Evolutionary conservation across 1,140 invertebrate species (phyloP), one percentile per base, ranked within the genome.

Genomic region (Drosophila nigromelanica): DNA sequence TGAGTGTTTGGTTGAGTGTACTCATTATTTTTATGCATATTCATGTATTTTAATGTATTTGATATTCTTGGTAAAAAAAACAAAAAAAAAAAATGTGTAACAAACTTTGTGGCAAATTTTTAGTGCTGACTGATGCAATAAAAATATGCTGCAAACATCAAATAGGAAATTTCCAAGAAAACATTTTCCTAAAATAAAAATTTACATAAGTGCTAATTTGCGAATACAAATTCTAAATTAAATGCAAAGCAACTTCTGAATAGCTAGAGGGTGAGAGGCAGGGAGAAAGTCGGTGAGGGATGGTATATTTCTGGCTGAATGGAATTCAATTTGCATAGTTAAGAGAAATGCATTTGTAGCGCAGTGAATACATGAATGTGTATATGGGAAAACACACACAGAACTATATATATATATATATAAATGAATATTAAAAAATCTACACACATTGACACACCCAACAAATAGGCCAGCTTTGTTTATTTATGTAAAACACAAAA

Each of bases 311-410:
- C 80, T 85, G 80, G 76, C 70, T 80, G 80, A 80, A 76, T 68
- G 76, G 52, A 85, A 71, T 80, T 80, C 80, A 85, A 85, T 85
- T 85, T 85, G 69, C 80, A 85, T 85, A 85, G 85, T 85, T 85
- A 85, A 85, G 45, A 59, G 60, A 85, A 85, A 80, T 85, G 80
- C 80, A 80, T 80, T 66, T 63, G 43, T 58, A 58, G 60, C 42
- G 64, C 40, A 55, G 42, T 39, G 63, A 80, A 80, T 7, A 30
- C n/a, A 14, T 33, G 62, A 55, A 74, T 66, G 76, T 67, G 63
- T 78, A 63, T 63, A 40, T 59, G 54, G 15, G 10, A 47, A 27
- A 15, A 48, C 45, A 60, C 37, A 50, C 12, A 27, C 21, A 60
- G 14, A 68, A 43, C 18, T 18, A 18, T 18, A 18, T 2, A 18